phyloP scores from a whole-genome alignment of 92 coral and sea anemone species.

The Palythoa grandiflora region DNA sequence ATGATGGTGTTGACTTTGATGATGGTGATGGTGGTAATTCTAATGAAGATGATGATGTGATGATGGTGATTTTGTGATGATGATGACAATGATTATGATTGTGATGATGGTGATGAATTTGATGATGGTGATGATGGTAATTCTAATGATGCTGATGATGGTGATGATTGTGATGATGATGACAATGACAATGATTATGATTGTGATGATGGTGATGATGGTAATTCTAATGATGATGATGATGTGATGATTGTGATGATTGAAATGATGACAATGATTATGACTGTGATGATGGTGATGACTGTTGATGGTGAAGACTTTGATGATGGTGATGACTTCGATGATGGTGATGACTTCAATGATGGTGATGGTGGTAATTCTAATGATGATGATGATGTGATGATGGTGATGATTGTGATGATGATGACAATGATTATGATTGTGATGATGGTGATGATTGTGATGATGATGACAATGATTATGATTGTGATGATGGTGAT shows the following conservation, averaged over 20 bases:
- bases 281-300: neutral
- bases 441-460: neutral
- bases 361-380: neutral
- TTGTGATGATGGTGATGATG: neutral
- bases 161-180: too few relatives aligned
- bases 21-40: too few relatives aligned
- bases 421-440: neutral
- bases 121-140: too few relatives aligned
- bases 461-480: too few relatives aligned
- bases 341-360: neutral
- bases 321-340: neutral
- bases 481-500: too few relatives aligned
- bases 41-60: neutral
- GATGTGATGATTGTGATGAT: too few relatives aligned
- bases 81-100: neutral
- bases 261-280: neutral
- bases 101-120: too few relatives aligned
- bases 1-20: neutral
- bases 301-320: neutral
- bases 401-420: neutral
- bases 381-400: too few relatives aligned
- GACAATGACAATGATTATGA: neutral
- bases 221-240: neutral
- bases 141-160: too few relatives aligned
- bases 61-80: too few relatives aligned